Percentiles rank a stretch among this genome's conserved stretches.
phyloP scores from a whole-genome alignment of 2,113 vertebrate species.

The Regulus satrapa region DNA sequence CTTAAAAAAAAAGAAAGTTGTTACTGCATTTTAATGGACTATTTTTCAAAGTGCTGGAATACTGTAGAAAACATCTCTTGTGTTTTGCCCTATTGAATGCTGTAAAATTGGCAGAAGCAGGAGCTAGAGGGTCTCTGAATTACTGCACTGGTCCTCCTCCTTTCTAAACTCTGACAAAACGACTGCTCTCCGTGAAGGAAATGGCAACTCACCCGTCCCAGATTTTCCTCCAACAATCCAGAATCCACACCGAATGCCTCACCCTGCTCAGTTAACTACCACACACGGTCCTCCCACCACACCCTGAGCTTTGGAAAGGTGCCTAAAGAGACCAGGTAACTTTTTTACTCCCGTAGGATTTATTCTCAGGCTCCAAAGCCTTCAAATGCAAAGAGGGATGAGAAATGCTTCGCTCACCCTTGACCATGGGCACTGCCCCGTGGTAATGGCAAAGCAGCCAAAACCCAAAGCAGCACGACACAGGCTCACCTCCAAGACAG shows the following conservation, averaged over 20 bases:
- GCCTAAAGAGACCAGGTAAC: background rate
- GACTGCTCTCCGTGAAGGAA: background rate
- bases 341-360: background rate
- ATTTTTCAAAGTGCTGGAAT: background rate
- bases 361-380: background rate
- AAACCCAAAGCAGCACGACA: background rate
- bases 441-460: background rate
- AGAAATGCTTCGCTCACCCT: accelerated
- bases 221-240: background rate
- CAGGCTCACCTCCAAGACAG: background rate
- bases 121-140: background rate
- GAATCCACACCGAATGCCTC: background rate
- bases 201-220: background rate
- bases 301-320: background rate
- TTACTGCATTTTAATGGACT: background rate
- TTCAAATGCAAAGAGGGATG: background rate
- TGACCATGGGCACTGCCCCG: accelerated
- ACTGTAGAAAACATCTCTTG: background rate
- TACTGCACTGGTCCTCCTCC: background rate
- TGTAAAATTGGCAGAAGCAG: background rate
- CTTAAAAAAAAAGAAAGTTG: background rate
- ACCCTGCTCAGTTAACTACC: background rate
- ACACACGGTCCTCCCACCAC: background rate
- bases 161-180: background rate
- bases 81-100: background rate